phyloP scores from a whole-genome alignment of 1,140 invertebrate genomes.

The Drosophila yakuba region DNA sequence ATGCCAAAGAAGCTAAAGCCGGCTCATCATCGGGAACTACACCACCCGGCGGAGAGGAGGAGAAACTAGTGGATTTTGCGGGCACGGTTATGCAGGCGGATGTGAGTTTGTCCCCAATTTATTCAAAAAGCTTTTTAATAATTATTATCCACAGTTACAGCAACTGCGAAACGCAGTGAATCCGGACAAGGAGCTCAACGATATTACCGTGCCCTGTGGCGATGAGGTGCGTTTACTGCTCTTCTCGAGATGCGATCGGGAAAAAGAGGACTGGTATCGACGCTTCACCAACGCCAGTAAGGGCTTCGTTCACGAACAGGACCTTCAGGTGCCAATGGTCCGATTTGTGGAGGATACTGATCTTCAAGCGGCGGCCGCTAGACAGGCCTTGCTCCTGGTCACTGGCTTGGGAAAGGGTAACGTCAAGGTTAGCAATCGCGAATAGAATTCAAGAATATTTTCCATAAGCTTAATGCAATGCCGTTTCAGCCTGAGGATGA shows the following conservation, averaged over 20 bases:
- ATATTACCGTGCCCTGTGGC: slow-evolving; percentile 71
- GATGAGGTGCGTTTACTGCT: slow-evolving; percentile 86
- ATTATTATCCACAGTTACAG: slow-evolving; percentile 48
- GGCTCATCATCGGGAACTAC: slow-evolving; percentile 11
- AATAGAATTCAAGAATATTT: no score
- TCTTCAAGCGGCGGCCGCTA: slow-evolving; percentile 67
- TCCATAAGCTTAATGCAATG: background rate
- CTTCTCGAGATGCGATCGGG: slow-evolving; percentile 92
- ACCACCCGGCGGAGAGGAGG: slow-evolving; percentile 31
- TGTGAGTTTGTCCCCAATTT: slow-evolving; percentile 31
- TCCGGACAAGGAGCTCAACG: slow-evolving; percentile 70
- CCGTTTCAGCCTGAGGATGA: slow-evolving; percentile 24
- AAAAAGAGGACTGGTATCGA: slow-evolving; percentile 94
- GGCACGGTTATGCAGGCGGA: slow-evolving; percentile 66
- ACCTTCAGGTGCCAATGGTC: slow-evolving; percentile 69
- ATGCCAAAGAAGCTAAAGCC: slow-evolving; percentile 22
- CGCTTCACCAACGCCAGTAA: slow-evolving; percentile 75
- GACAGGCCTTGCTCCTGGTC: slow-evolving; percentile 53
- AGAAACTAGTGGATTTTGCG: slow-evolving; percentile 66
- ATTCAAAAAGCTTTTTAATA: background rate
- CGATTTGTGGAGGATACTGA: slow-evolving; percentile 71
- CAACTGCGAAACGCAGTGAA: slow-evolving; percentile 58
- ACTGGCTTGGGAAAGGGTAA: slow-evolving; percentile 11
- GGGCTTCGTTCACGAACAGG: slow-evolving; percentile 71
- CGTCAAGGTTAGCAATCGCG: slow-evolving; percentile 7